These are phyloP conservation scores for Acyrthosiphon pisum DNA, from an alignment of 1,140 invertebrate species.

Conservation along the genomic window DNA sequence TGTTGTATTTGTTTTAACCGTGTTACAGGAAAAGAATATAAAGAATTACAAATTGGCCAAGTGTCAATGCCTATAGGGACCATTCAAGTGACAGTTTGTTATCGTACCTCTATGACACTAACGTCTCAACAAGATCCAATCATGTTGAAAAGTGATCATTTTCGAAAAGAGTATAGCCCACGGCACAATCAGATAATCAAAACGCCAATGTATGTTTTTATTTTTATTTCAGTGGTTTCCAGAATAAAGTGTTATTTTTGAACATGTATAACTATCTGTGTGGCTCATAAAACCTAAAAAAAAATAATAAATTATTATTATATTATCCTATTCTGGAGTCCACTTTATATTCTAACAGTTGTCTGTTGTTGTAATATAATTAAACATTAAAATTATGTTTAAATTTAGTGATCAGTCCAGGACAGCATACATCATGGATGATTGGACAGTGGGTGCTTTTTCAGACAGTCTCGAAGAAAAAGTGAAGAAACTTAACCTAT, in stretches of 20 bases:
- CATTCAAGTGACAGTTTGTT: constrained; percentile 78
- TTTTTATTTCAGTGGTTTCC: background rate
- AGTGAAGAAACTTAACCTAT: constrained; percentile 45
- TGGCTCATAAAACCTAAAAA: too few species aligned
- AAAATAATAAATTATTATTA: background rate
- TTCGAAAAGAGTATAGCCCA: constrained; percentile 78
- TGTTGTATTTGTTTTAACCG: constrained; percentile 58
- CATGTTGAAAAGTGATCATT: constrained; percentile 90
- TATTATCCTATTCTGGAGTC: background rate
- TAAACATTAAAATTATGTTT: background rate
- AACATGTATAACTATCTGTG: background rate
- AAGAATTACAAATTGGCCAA: constrained; percentile 80
- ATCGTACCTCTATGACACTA: constrained; percentile 88
- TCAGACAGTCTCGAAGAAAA: constrained; percentile 49
- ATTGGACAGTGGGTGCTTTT: constrained; percentile 54
- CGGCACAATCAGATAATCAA: constrained; percentile 61
- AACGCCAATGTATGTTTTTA: constrained; percentile 67
- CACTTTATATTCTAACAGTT: background rate
- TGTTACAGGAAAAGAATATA: constrained; percentile 72
- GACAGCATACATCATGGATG: constrained; percentile 19
- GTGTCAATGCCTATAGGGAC: constrained; percentile 83
- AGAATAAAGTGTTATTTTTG: background rate
- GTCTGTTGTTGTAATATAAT: background rate
- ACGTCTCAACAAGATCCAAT: constrained; percentile 80
- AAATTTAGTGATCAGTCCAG: constrained; percentile 44